Conservation (phyloP, 2,797 vertebrate genomes). For the Hozukius guyotensis region DNA sequence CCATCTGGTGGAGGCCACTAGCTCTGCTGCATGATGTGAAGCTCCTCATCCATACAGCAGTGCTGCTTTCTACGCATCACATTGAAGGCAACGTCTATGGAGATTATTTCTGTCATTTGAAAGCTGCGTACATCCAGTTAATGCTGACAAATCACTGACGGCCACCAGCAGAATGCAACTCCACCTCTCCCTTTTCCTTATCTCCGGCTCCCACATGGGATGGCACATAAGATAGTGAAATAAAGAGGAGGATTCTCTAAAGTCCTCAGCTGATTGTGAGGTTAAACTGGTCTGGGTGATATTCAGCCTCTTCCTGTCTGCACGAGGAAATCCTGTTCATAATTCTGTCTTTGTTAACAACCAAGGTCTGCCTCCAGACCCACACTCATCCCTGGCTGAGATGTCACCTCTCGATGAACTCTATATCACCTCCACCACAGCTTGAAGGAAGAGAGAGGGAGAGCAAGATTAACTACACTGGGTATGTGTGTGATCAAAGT, state of each 20-base stretch:
- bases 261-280: conserved; percentile 49
- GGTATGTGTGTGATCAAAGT: not conserved
- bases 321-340: conserved; percentile 48
- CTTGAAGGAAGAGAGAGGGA: conserved; percentile 10
- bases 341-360: conserved; percentile 54
- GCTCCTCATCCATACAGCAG: conserved; percentile 17
- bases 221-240: conserved; percentile 8
- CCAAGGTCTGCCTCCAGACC: conserved; percentile 2
- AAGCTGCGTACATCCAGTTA: not conserved
- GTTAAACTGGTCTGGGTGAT: conserved; percentile 56
- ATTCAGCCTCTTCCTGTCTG: conserved; percentile 29
- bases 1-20: conserved; percentile 71
- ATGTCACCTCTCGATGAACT: conserved; percentile 49
- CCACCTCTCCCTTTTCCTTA: not conserved
- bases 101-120: conserved; percentile 14
- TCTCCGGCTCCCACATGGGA: not conserved
- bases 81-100: not conserved
- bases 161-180: not conserved
- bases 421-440: conserved; percentile 17
- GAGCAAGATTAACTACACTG: conserved; percentile 10
- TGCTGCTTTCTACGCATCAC: not conserved
- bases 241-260: conserved; percentile 26
- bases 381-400: conserved; percentile 22
- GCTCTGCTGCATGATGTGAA: conserved; percentile 9
- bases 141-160: conserved; percentile 23